These are phyloP conservation scores for Tolypeutes matacus DNA, from an alignment of 2,797 vertebrate genomes.

Conservation along the genomic window DNA sequence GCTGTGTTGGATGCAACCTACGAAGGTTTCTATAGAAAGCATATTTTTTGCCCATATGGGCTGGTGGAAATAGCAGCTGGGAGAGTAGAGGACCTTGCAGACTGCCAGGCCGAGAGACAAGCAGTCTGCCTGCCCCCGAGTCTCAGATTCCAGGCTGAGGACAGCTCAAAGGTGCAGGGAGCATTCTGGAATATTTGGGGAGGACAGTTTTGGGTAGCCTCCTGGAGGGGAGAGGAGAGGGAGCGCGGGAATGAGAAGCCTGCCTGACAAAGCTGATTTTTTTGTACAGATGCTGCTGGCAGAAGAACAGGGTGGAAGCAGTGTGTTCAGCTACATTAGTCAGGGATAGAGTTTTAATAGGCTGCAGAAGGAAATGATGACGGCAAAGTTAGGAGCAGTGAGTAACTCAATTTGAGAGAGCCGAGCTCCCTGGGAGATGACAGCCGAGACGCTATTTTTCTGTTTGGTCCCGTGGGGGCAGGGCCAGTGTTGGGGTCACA, in stretches of 20 bases:
- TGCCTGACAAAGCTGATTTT: conserved; percentile 81
- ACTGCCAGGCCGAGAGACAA: conserved; percentile 84
- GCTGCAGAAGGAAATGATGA: conserved; percentile 74
- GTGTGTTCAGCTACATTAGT: conserved; percentile 79
- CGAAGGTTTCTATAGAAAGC: conserved; percentile 86
- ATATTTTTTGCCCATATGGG: conserved; percentile 88
- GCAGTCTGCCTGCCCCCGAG: conserved; percentile 84
- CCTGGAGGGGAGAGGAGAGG: conserved; percentile 45
- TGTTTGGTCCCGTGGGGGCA: not conserved
- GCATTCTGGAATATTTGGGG: conserved; percentile 82
- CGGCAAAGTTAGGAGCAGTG: conserved; percentile 4
- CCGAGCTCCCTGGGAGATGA: conserved; percentile 12
- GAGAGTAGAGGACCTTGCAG: conserved; percentile 80
- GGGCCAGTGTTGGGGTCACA: not conserved
- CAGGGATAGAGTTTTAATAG: conserved; percentile 78
- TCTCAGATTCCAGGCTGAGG: conserved; percentile 84
- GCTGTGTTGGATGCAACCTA: conserved; percentile 74
- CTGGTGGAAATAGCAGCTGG: conserved; percentile 86
- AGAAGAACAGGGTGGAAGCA: conserved; percentile 77
- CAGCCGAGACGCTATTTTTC: not conserved
- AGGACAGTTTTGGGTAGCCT: conserved; percentile 75
- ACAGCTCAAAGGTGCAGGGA: conserved; percentile 84
- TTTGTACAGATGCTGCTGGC: conserved; percentile 77
- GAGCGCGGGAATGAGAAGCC: conserved; percentile 50
- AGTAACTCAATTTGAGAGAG: conserved; percentile 77